These are phyloP conservation scores for Terebella lapidaria DNA, from an alignment of 2,888 invertebrate genomes.

Conservation along the genomic window DNA sequence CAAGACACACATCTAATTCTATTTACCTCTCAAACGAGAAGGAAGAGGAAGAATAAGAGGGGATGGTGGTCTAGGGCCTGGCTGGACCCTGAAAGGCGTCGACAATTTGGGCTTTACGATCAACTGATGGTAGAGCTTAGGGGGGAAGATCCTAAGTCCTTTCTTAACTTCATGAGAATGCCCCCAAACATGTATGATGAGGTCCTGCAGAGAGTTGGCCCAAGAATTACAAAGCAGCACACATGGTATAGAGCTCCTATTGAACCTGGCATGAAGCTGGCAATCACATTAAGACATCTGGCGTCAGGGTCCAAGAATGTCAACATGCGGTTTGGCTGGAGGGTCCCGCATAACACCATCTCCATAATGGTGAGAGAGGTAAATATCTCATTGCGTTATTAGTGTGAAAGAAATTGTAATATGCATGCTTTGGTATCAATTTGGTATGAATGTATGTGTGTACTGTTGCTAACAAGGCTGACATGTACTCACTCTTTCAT, in stretches of 20 bases:
- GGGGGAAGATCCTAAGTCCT: slow-evolving; percentile 22
- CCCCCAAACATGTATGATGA: slow-evolving; percentile 26
- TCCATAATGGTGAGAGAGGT: slow-evolving; percentile 21
- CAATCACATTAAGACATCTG: slow-evolving; percentile 6
- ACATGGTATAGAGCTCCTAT: slow-evolving; percentile 17
- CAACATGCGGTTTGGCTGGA: slow-evolving; percentile 21
- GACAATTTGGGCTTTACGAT: background rate
- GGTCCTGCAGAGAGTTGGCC: slow-evolving; percentile 17
- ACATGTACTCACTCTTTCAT: no score
- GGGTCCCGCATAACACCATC: slow-evolving; percentile 25
- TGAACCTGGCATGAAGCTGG: slow-evolving; percentile 7
- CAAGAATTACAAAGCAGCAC: slow-evolving; percentile 17
- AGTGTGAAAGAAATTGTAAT: no score
- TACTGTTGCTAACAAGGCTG: no score
- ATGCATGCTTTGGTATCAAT: no score
- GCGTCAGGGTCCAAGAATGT: slow-evolving; percentile 15
- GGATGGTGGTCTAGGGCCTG: no score
- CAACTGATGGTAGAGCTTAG: slow-evolving; percentile 6
- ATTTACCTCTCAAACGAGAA: no score
- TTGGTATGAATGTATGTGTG: no score
- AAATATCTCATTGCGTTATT: no score
- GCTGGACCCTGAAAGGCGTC: no score
- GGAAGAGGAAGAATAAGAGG: no score
- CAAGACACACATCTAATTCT: no score
- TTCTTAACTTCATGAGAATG: slow-evolving; percentile 27